Evolutionary conservation across 1,140 invertebrate genomes (phyloP), one percentile per base, ranked within the genome.

Genomic region (Ylistrum balloti): DNA sequence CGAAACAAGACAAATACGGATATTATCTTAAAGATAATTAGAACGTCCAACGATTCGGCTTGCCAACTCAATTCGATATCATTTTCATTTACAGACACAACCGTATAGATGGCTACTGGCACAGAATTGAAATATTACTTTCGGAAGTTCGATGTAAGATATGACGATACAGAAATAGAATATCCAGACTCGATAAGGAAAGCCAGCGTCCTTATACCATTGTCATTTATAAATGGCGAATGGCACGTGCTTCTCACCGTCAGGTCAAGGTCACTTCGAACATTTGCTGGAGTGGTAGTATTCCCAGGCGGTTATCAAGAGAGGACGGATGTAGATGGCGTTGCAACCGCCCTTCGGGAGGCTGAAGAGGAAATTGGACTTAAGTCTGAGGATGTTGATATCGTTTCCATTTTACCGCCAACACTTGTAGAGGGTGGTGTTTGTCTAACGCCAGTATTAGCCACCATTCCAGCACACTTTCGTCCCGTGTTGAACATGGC

Each of bases 351-450:
- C 0, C 87, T 94, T 0, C 41, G 93, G 34, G 93, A 94, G 89
- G 91, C 93, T 33, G 86, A 94, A n/a, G 93, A 94, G 33, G 93
- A 94, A 91, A 92, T 93, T 56, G 93, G 93, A 0, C 86, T 94
- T 20, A 35, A 86, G 33, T 89, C 91, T 35, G 33, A 89, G 15
- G 34, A 87, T 86, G 92, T 93, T 17, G 85, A 92, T n/a, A 90
- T 94, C 13, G 33, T 94, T n/a, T 90, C 91, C n/a, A 89, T 93
- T 32, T 88, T 94, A 20, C 88, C 93, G 7, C 34, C 33, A 34
- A 87, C 87, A 3, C 90, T 91, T 88, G 90, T 92, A 0, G 17
- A 85, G 48, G 92, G 91, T 41, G 93, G 92, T 88, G 90, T 88
- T 28, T 34, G 91, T 0, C 93, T 94, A 0, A 89, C 88, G 20